Evolutionary conservation across 2,888 invertebrate species (phyloP), one percentile per base, ranked within the genome.

Genomic region (Tenthredo livida): DNA sequence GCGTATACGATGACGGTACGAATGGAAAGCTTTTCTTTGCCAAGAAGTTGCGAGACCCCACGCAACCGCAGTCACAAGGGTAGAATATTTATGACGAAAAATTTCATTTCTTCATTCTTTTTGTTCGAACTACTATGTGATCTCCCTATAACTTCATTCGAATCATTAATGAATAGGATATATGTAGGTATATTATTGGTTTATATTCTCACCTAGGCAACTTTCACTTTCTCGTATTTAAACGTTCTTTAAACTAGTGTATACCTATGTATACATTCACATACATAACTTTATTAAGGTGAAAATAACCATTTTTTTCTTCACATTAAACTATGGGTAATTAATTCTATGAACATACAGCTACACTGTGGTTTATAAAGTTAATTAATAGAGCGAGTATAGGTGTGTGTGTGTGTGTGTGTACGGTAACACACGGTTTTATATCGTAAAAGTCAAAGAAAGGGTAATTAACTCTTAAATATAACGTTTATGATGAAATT

Each of bases 201-300:
- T 21, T 17, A 29, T 29, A 33, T 33, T 43, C 25, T 12, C 77
- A 77, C 54, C 50, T 17, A 50, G 58, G 12, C 58, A 78, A 78
- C 78, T 78, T 78, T 78, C 78, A 78, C 78, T 78, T 78, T 58
- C 78, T 78, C 9, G 40, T 33, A 33, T 43, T 58, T 58, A 33
- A 17, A 6, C 15, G 37, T 47, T 75, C n/a, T 47, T 73, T 21
- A 4, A n/a, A 77, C 33, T n/a, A 10, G n/a, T 29, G 77, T 5
- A 47, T 50, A 50, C 1, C 6, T 25, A 25, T n/a, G 2, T 54
- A 7, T 43, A 73, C 6, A 37, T 21, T 37, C 37, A 37, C 37
- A 43, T 43, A 37, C 37, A 43, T 43, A 73, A 43, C 4, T 54
- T 54, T n/a, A 54, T 54, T 40, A 10, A 40, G 40, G 15, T 72